These are phyloP conservation scores for Onthophagus sagittarius DNA, from an alignment of 2,888 invertebrate genomes.

Conservation along the genomic window DNA sequence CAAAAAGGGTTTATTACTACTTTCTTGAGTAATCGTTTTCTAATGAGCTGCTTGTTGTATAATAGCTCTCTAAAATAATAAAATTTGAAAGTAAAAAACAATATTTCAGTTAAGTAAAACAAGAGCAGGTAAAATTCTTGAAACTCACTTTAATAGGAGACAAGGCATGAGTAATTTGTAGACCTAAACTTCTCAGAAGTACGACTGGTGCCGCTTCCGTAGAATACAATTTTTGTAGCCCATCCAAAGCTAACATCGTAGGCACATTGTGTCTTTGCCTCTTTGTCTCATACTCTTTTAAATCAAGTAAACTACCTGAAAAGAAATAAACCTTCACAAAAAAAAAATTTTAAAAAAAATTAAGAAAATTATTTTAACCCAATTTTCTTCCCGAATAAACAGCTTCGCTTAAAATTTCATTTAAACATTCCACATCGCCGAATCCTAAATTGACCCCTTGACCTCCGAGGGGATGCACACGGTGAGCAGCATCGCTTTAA, in stretches of 20 bases:
- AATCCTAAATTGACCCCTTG: constrained; percentile 98
- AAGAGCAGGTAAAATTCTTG: neutral
- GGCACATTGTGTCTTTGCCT: constrained; percentile 86
- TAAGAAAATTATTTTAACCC: constrained; percentile 47
- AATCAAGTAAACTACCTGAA: constrained; percentile 63
- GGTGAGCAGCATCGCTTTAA: constrained; percentile 78
- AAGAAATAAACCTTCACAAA: constrained; percentile 14
- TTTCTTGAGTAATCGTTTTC: neutral
- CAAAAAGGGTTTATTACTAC: neutral
- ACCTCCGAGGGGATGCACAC: constrained; percentile 94
- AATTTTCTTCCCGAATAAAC: constrained; percentile 70
- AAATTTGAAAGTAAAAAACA: neutral
- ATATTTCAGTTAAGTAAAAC: neutral
- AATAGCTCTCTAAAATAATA: constrained; percentile 55
- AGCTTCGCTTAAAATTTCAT: constrained; percentile 65
- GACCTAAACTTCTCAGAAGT: constrained; percentile 74
- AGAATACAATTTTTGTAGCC: constrained; percentile 78
- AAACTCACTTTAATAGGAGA: constrained; percentile 66
- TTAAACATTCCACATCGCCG: constrained; percentile 81
- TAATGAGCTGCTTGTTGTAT: constrained; percentile 51
- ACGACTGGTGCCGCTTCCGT: constrained; percentile 71
- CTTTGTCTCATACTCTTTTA: constrained; percentile 78
- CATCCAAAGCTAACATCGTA: constrained; percentile 82
- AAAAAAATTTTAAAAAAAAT: constrained; percentile 9
- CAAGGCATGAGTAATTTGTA: constrained; percentile 75